Conservation (phyloP, 2,113 vertebrate genomes). For the Neoarius graeffei region DNA sequence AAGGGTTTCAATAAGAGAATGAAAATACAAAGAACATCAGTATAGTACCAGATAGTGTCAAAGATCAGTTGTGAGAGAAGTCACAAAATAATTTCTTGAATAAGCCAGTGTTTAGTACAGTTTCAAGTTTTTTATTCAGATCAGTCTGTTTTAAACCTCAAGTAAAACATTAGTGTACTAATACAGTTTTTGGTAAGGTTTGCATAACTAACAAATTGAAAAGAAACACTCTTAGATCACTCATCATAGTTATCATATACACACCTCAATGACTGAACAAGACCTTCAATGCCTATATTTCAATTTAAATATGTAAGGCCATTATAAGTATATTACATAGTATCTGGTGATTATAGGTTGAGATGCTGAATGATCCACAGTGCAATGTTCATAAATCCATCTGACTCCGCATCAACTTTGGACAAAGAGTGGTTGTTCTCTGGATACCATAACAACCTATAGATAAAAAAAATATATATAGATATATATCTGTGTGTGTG, state of each 20-base stretch:
- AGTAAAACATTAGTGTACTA: background rate
- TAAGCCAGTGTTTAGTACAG: background rate
- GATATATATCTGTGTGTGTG: too few relatives aligned
- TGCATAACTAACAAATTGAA: background rate
- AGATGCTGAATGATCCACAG: slow-evolving; percentile 87
- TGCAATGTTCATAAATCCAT: slow-evolving; percentile 87
- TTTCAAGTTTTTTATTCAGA: background rate
- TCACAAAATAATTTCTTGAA: background rate
- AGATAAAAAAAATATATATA: slow-evolving; percentile 40
- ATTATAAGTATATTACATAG: background rate
- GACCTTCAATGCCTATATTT: background rate
- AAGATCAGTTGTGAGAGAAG: background rate
- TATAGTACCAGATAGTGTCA: background rate
- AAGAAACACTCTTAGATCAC: background rate
- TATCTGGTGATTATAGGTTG: slow-evolving; percentile 57
- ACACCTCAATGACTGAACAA: background rate
- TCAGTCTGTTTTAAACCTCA: background rate
- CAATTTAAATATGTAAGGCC: background rate
- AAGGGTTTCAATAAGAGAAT: background rate
- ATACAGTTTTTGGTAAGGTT: background rate
- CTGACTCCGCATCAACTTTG: slow-evolving; percentile 89
- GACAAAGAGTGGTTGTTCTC: slow-evolving; percentile 86
- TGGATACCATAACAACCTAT: slow-evolving; percentile 88
- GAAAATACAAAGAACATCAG: background rate
- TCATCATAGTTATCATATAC: background rate